Evolutionary conservation across 2,797 vertebrate genomes (phyloP).

Genomic region (Micropoecilia bifurca): DNA sequence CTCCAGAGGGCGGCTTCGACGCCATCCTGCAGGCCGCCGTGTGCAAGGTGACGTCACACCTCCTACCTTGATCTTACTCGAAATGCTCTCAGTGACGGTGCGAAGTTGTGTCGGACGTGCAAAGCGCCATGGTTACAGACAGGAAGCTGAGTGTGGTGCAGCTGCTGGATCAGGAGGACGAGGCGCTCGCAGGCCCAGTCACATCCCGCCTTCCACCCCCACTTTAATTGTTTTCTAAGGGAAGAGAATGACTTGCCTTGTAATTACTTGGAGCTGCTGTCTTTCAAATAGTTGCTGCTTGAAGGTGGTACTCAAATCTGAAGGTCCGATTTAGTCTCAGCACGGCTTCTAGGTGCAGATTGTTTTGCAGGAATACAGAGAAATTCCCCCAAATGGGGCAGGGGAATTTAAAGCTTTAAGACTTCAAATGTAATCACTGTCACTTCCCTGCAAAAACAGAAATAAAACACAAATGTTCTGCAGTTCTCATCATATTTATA

Average conservation of each 20-base stretch:
- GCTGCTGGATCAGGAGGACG: slow-evolving; percentile 66
- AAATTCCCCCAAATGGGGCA: not conserved
- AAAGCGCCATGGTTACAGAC: slow-evolving; percentile 39
- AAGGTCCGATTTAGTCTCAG: not conserved
- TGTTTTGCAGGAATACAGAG: not conserved
- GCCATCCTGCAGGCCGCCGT: slow-evolving; percentile 95
- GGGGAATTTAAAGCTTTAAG: no score
- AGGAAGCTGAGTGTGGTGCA: slow-evolving; percentile 61
- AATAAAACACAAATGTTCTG: not conserved
- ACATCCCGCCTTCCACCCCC: slow-evolving; percentile 27
- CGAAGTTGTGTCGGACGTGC: slow-evolving; percentile 32
- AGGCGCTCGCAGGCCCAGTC: slow-evolving; percentile 37
- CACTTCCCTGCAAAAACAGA: not conserved
- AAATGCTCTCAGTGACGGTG: not conserved
- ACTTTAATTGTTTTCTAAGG: slow-evolving; percentile 62
- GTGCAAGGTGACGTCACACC: slow-evolving; percentile 85
- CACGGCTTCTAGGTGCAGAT: not conserved
- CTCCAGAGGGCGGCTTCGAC: slow-evolving; percentile 95
- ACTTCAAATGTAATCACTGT: not conserved
- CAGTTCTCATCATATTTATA: not conserved
- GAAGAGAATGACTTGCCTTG: slow-evolving; percentile 61
- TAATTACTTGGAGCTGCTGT: slow-evolving; percentile 58
- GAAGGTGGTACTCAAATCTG: slow-evolving; percentile 2
- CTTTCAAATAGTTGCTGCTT: slow-evolving; percentile 36
- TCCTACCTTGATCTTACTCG: not conserved